Evolutionary conservation across 2,888 invertebrate genomes (phyloP).

Genomic region (Ceriagrion tenellum): DNA sequence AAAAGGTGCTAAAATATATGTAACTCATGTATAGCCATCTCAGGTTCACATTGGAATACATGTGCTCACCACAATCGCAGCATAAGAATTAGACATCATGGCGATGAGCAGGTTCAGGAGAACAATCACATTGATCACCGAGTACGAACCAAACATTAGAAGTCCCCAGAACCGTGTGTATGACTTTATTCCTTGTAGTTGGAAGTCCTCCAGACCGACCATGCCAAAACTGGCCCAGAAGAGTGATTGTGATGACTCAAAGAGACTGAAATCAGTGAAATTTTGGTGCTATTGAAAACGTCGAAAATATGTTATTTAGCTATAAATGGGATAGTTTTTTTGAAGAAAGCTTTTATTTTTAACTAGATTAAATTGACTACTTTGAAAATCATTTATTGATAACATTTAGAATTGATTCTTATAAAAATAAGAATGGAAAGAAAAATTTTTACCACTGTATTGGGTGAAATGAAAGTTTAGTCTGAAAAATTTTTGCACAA

Average conservation of each 20-base stretch:
- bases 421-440: too few relatives aligned
- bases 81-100: slow-evolving; percentile 99
- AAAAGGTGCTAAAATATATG: too few relatives aligned
- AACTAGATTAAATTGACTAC: too few relatives aligned
- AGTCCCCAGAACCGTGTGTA: slow-evolving; percentile 97
- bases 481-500: too few relatives aligned
- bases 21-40: neutral
- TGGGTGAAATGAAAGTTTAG: too few relatives aligned
- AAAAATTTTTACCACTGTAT: too few relatives aligned
- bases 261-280: slow-evolving; percentile 82
- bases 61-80: slow-evolving; percentile 90
- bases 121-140: slow-evolving; percentile 96
- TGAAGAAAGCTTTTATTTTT: too few relatives aligned
- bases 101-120: slow-evolving; percentile 96
- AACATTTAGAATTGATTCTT: too few relatives aligned
- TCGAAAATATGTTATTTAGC: neutral
- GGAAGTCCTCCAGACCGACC: slow-evolving; percentile 92
- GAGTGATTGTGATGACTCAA: slow-evolving; percentile 95
- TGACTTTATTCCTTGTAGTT: slow-evolving; percentile 91
- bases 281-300: neutral
- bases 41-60: slow-evolving; percentile 61
- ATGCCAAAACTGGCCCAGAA: slow-evolving; percentile 98
- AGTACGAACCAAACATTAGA: slow-evolving; percentile 97
- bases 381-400: too few relatives aligned
- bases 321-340: too few relatives aligned